A percentile compares a stretch with the other conserved stretches of the same genome.
Conservation (phyloP, 92 coral and sea anemone genomes). For the Porites lobata region DNA sequence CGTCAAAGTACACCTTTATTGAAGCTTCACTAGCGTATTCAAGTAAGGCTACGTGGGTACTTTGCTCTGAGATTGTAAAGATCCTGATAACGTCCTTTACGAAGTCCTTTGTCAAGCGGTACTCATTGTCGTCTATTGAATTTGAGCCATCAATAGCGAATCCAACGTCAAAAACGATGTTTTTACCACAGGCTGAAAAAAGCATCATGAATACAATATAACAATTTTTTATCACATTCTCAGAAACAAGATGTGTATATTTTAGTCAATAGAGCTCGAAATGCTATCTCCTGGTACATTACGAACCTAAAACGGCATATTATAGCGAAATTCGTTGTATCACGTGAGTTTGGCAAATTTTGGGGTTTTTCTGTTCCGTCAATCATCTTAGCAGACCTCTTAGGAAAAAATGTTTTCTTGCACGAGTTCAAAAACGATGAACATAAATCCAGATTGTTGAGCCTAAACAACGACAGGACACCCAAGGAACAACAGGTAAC, state of each 20-base stretch:
- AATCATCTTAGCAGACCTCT: too few species aligned
- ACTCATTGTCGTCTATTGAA: slow-evolving; percentile 80
- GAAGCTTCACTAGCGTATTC: slow-evolving; percentile 75
- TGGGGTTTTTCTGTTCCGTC: too few species aligned
- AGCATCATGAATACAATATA: not conserved
- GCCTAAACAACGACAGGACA: too few species aligned
- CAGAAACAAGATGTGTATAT: too few species aligned
- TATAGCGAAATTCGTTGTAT: too few species aligned
- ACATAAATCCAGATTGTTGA: too few species aligned
- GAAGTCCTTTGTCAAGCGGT: slow-evolving; percentile 79
- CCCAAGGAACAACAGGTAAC: too few species aligned
- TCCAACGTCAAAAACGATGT: slow-evolving; percentile 76
- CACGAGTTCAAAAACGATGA: too few species aligned
- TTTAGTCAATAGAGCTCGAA: not conserved
- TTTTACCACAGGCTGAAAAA: slow-evolving; percentile 68
- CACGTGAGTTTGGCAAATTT: too few species aligned
- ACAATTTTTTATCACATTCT: not conserved
- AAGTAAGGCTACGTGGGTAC: slow-evolving; percentile 81
- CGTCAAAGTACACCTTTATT: slow-evolving; percentile 61
- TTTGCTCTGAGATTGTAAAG: slow-evolving; percentile 69
- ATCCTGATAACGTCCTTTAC: slow-evolving; percentile 74
- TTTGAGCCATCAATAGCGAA: slow-evolving; percentile 92
- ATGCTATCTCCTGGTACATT: too few species aligned
- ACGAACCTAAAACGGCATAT: too few species aligned
- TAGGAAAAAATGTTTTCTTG: too few species aligned